Base-by-base conservation (phyloP, 1,140 invertebrate genomes). In the Holcopasites calliopsidis region DNA sequence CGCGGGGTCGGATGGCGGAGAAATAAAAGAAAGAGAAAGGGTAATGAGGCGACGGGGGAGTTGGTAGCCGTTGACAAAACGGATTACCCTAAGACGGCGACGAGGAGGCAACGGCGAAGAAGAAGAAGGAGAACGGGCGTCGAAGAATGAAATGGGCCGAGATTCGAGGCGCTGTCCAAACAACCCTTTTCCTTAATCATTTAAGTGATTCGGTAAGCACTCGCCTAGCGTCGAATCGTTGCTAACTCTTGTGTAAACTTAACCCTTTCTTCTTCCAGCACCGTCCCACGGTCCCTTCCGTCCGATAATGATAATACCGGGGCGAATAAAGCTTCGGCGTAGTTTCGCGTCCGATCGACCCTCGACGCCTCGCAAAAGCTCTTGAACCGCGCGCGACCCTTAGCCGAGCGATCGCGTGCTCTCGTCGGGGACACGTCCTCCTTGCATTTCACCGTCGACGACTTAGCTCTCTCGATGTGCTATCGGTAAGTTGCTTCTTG, bases 101-200 rank as follows among this genome's bases (percentile, higher is more conserved):
- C 42, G 65, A 49, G 40, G 33, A 49, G 6, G 50, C 71, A 66
- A 6, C 60, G 60, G 49, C 8, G 79, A 60, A 58, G 40, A 57
- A 47, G 47, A 65, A 26, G 35, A 55, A 49, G 28, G 66, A 44
- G 54, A 28, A 44, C 47, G 76, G 80, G 78, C 58, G 70, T 23
- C 31, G 79, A 87, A 82, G 80, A 86, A 87, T 72, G 81, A 88
- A 90, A 89, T 83, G 84, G 87, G 60, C 76, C 80, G 79, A 79
- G 83, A 88, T 86, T 83, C 80, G 77, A 79, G 68, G 77, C 86
- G 86, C 82, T 90, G 88, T 90, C 88, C 89, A 91, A 91, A 91
- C 88, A 91, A 90, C 89, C 90, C 90, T 90, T 90, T 90, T 89
- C 88, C 89, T 90, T 91, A 90, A 91, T 90, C 89, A 90, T 90